phyloP scores from a whole-genome alignment of 2,797 vertebrate species.

The Masticophis lateralis region DNA sequence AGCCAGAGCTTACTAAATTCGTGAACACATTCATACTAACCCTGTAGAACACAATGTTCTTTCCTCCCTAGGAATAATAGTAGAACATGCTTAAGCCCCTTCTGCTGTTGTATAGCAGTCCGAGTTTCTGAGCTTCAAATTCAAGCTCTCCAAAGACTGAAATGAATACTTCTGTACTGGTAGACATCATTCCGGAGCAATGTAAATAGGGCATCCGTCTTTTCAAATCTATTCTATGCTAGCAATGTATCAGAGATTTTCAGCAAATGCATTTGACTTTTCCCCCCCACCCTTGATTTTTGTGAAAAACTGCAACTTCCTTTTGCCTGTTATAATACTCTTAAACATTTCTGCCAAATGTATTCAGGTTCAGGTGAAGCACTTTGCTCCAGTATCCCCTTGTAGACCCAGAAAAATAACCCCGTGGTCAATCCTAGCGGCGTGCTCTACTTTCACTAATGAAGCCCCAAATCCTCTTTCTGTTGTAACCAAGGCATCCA shows the following conservation, averaged over 20 bases:
- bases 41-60: not conserved
- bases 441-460: not conserved
- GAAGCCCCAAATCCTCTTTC: not conserved
- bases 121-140: conserved; percentile 1
- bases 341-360: not conserved
- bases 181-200: not conserved
- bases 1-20: not conserved
- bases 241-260: not conserved
- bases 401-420: not conserved
- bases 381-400: not conserved
- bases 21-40: not conserved
- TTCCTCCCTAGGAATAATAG: not conserved
- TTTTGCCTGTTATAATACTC: not conserved
- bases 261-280: not conserved
- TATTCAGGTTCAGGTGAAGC: not conserved
- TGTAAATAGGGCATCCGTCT: not conserved
- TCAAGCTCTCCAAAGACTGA: conserved; percentile 18
- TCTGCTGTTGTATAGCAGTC: not conserved
- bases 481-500: not conserved
- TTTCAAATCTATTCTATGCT: not conserved
- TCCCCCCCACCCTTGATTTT: not conserved
- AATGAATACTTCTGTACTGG: not conserved
- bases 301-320: not conserved
- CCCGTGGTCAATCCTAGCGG: not conserved
- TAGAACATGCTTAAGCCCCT: conserved; percentile 1